Evolutionary conservation across 2,113 vertebrate species (phyloP), one percentile per base, ranked within the genome.

Genomic region (Tiliqua scincoides): DNA sequence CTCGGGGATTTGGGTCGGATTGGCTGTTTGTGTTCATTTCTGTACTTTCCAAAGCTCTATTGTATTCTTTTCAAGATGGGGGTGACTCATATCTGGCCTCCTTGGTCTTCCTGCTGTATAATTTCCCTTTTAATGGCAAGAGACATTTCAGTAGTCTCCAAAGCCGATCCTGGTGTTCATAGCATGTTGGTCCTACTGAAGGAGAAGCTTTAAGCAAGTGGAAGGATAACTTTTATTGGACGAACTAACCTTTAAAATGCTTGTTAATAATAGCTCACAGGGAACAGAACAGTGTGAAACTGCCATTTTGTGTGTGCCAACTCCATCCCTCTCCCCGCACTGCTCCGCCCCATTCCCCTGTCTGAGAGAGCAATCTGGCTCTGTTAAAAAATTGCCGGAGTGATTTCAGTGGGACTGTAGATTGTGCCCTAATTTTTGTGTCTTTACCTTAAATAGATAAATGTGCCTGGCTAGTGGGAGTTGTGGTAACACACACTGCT

Each of bases 371-470:
- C 76, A 62, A 8, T 85, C 37, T 21, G 35, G 68, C 37, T 35
- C 40, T 27, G 30, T 52, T 21, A 43, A 73, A 8, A 72, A 74
- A 73, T 23, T 74, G 40, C 63, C 32, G 18, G 25, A 81, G 68
- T 21, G n/a, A 81, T 86, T 86, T 73, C 57, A 52, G 27, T 21
- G 57, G 59, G 57, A 80, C 43, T 86, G 67, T 52, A 61, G 25
- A 73, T 35, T 62, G n/a, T 40, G 62, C 70, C 85, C 85, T 73
- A 74, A 48, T 74, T 74, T 80, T n/a, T n/a, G 63, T 54, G 68
- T 40, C 52, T 79, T 73, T 79, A 59, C 75, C 77, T 79, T 57
- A 72, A 80, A 80, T 85, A 75, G 63, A 82, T 88, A 84, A 88
- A 84, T 84, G 32, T 80, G 48, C 23, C 82, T 74, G 77, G 25